Percentiles rank a stretch among this genome's conserved stretches.
These are phyloP conservation scores for Aethina tumida DNA, from an alignment of 1,140 invertebrate genomes.

Conservation along the genomic window DNA sequence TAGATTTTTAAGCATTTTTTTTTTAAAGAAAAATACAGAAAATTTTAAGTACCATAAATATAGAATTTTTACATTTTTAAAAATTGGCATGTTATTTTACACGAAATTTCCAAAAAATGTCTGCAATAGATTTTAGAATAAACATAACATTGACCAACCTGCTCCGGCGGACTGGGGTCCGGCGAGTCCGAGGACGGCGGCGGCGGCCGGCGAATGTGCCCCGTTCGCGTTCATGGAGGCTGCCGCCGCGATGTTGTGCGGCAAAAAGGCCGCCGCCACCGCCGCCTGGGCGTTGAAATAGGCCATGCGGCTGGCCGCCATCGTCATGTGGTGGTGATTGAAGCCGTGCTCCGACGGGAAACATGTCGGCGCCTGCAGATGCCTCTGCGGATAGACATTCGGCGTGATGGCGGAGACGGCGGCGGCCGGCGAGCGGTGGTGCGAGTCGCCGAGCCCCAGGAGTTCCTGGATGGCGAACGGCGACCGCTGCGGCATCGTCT, in stretches of 20 bases:
- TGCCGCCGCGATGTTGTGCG: constrained; percentile 47
- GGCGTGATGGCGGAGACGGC: constrained; percentile 37
- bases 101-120: too few species aligned
- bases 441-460: constrained; percentile 58
- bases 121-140: too few species aligned
- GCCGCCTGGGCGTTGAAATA: constrained; percentile 80
- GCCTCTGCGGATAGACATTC: constrained; percentile 34
- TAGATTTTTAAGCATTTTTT: too few species aligned
- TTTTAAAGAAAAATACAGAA: too few species aligned
- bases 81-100: too few species aligned
- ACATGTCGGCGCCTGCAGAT: constrained; percentile 32
- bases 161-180: constrained; percentile 26
- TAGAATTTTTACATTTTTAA: too few species aligned
- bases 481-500: constrained; percentile 67
- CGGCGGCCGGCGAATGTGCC: constrained; percentile 16
- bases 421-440: constrained; percentile 40
- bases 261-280: constrained; percentile 76
- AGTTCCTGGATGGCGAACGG: constrained; percentile 89
- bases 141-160: constrained; percentile 14
- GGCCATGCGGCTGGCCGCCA: constrained; percentile 66
- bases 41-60: too few species aligned
- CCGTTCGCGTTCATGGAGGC: constrained; percentile 32
- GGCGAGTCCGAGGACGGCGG: constrained; percentile 24
- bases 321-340: constrained; percentile 51
- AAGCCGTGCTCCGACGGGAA: constrained; percentile 38